These are phyloP conservation scores for Alcedo quadribrachys DNA, from an alignment of 2,797 vertebrate species.

Conservation along the genomic window DNA sequence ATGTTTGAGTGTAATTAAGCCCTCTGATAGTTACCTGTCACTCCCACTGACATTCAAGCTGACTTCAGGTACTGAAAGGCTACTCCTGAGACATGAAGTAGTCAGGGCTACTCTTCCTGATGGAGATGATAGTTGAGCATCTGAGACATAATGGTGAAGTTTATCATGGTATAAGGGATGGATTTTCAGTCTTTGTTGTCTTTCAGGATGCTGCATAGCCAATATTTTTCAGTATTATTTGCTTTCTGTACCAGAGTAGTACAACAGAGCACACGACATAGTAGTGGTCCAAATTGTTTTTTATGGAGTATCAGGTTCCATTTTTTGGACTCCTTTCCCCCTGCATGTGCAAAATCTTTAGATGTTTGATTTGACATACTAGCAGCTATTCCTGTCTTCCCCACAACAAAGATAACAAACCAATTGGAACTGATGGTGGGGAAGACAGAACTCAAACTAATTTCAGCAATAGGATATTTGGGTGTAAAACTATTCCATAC, in stretches of 20 bases:
- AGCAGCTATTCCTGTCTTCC: constrained; percentile 51
- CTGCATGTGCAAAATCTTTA: constrained; percentile 18
- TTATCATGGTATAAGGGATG: background rate
- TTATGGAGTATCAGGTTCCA: background rate
- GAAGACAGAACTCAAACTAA: constrained; percentile 54
- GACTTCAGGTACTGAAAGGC: background rate
- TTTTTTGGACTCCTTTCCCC: constrained; percentile 33
- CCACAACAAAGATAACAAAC: constrained; percentile 50
- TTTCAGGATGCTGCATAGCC: background rate
- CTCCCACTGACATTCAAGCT: background rate
- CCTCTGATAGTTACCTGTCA: background rate
- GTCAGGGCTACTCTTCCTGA: background rate
- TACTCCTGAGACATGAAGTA: background rate
- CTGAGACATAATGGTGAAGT: background rate
- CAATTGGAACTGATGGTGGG: constrained; percentile 52
- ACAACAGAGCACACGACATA: background rate
- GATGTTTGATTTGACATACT: constrained; percentile 14
- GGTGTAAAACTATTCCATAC: constrained; percentile 26
- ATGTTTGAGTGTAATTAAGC: background rate
- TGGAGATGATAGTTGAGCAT: background rate
- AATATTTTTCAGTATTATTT: background rate
- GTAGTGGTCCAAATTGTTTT: background rate
- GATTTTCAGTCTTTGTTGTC: background rate
- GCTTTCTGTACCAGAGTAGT: background rate
- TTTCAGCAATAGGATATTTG: constrained; percentile 45